These are phyloP conservation scores for Drosophila lacteicornis DNA, from an alignment of 1,140 invertebrate species.

Conservation along the genomic window DNA sequence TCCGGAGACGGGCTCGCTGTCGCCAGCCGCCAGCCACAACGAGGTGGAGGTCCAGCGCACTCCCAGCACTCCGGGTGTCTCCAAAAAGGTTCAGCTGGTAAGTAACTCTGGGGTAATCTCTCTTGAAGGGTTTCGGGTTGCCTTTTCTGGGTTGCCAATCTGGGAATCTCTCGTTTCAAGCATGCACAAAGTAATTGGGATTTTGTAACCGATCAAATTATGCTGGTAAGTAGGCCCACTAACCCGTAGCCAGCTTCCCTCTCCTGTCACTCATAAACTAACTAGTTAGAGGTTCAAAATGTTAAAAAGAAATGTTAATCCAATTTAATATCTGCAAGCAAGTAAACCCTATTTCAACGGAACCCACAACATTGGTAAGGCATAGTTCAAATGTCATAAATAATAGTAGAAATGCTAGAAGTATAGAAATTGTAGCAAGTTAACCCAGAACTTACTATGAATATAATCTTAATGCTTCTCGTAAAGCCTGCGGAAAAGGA, in stretches of 20 bases:
- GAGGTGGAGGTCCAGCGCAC: conserved; percentile 76
- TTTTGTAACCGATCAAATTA: conserved; percentile 73
- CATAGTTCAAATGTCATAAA: not conserved
- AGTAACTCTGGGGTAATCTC: conserved; percentile 67
- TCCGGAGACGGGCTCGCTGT: conserved; percentile 86
- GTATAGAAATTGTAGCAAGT: no score
- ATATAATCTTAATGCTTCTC: not conserved
- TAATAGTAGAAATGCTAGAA: conserved; percentile 1
- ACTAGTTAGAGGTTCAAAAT: conserved; percentile 4
- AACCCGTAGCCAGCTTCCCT: not conserved
- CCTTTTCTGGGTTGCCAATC: not conserved
- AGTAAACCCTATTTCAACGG: conserved; percentile 69
- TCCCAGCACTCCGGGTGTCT: conserved; percentile 90
- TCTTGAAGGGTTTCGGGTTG: not conserved
- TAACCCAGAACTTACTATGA: not conserved
- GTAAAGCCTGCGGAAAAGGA: conserved; percentile 63
- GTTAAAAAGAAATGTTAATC: conserved; percentile 35
- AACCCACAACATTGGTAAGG: conserved; percentile 28
- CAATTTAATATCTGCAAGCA: conserved; percentile 74
- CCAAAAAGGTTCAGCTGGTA: conserved; percentile 96
- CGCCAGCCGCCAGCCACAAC: conserved; percentile 69
- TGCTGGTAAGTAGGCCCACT: conserved; percentile 64
- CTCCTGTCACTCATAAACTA: conserved; percentile 1
- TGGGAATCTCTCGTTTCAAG: conserved; percentile 54
- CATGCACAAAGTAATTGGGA: conserved; percentile 79